Conservation (phyloP, 2,888 invertebrate genomes). For the Amblyjoppa proteus region DNA sequence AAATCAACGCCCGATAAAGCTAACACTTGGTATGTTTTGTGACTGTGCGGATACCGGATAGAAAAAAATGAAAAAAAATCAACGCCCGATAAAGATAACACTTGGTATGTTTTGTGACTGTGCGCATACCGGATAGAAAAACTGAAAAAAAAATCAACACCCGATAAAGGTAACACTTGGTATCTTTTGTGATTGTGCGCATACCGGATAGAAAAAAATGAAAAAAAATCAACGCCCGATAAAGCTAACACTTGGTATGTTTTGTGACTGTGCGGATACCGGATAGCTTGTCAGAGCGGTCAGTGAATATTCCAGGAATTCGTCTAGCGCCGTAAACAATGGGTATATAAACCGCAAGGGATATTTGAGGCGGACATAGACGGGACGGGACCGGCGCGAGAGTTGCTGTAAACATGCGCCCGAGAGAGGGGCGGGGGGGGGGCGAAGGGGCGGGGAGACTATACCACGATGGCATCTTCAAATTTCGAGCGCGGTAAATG, state of each 20-base stretch:
- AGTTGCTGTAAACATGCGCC: neutral
- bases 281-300: neutral
- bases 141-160: too few species aligned
- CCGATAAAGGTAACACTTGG: too few species aligned
- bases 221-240: neutral
- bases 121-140: too few species aligned
- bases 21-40: too few species aligned
- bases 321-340: conserved; percentile 28
- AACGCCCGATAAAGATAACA: too few species aligned
- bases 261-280: neutral
- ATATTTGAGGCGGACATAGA: conserved; percentile 2
- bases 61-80: too few species aligned
- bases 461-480: conserved; percentile 43
- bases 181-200: too few species aligned
- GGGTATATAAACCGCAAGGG: conserved; percentile 11
- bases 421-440: neutral
- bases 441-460: neutral
- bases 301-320: conserved; percentile 29
- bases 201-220: neutral
- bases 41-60: too few species aligned
- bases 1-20: too few species aligned
- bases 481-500: conserved; percentile 44
- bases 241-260: neutral
- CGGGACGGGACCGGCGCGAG: neutral
- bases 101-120: too few species aligned